These are phyloP conservation scores for Antigone vipio DNA, from an alignment of 2,113 vertebrate genomes.

Conservation along the genomic window DNA sequence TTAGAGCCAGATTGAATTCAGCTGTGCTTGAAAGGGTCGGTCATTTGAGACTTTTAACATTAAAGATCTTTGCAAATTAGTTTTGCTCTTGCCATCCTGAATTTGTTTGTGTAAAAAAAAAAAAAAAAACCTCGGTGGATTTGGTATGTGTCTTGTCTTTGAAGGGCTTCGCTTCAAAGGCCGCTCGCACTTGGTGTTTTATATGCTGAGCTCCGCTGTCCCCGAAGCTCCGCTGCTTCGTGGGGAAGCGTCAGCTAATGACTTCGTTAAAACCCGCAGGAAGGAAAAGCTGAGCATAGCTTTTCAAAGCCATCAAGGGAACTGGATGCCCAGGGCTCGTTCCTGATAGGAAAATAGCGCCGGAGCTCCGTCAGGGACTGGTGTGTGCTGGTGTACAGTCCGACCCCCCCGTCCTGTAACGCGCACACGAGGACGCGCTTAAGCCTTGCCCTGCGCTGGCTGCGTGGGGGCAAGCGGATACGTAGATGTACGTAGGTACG, in stretches of 20 bases:
- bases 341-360: not conserved
- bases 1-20: not conserved
- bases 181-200: not conserved
- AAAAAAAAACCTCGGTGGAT: not conserved
- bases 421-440: fast-evolving
- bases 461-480: not conserved
- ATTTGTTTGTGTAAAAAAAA: conserved; percentile 36
- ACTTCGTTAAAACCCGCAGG: not conserved
- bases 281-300: not conserved
- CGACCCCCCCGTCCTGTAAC: fast-evolving
- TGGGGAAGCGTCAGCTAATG: not conserved
- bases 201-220: not conserved
- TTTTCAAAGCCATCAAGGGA: not conserved
- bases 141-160: conserved; percentile 6
- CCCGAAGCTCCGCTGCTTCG: not conserved
- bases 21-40: not conserved
- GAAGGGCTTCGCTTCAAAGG: conserved; percentile 27
- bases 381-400: fast-evolving
- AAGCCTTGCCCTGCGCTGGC: not conserved
- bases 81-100: conserved; percentile 16
- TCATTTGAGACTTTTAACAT: not conserved
- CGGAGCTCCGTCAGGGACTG: not conserved
- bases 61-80: conserved; percentile 37
- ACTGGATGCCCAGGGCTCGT: not conserved
- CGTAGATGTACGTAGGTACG: fast-evolving